Base-by-base conservation (phyloP, 2,113 vertebrate species). In the Ardeotis arabs region DNA sequence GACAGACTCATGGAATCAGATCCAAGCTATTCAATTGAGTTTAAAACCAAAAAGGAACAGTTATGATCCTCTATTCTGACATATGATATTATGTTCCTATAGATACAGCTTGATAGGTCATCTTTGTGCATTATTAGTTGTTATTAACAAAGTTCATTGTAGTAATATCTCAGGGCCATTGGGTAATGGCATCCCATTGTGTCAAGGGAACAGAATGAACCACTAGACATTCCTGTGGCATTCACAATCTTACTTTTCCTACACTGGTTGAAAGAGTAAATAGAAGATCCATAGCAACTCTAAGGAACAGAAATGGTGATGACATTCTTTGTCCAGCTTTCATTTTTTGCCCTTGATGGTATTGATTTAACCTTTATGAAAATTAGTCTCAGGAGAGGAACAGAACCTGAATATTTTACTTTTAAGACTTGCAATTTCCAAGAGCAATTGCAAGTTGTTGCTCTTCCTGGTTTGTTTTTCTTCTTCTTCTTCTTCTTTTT, bases 311-410 rank as follows among this genome's bases (percentile, higher is more conserved):
- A 64, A 75, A 81, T 45, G 29, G 58, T 91, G 92, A 70, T 80
- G 76, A 74, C 47, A 80, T 76, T 96, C 49, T 89, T 80, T 81
- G 50, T 82, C 49, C 28, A 31, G 52, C 55, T 94, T 89, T 87
- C 50, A 12, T 77, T 69, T 92, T 90, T 74, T 82, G n/a, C 23
- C 69, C 60, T 69, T 72, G 44, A 76, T 69, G 49, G 19, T 92
- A 94, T 82, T 91, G 87, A 95, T 89, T 82, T 72, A 89, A 89
- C 66, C 72, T 95, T 84, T 94, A 85, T 67, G 59, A 91, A 96
- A 90, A 96, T 94, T 93, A 93, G 76, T 91, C 87, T 96, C 87
- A 41, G 75, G 78, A 90, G 84, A 91, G 14, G 18, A 88, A 70
- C 23, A 85, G n/a, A 85, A 39, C 14, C 67, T 82, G 80, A 90